Evolutionary conservation across 2,113 vertebrate species (phyloP).

Genomic region (Thunnus maccoyii): DNA sequence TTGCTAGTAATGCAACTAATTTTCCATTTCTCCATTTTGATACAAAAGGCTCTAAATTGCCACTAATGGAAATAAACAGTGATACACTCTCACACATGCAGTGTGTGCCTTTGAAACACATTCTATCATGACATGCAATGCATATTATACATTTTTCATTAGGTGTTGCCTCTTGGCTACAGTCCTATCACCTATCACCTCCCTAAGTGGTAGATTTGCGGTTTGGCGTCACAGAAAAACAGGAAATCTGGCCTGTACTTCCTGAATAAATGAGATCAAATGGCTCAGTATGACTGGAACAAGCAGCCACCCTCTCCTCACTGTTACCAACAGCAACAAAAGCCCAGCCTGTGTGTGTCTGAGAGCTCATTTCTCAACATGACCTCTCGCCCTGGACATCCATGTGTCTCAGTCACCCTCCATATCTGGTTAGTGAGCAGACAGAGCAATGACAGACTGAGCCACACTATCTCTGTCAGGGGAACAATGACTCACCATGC

Average conservation of each 20-base stretch:
- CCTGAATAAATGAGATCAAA: constrained; percentile 39
- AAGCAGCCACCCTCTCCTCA: neutral
- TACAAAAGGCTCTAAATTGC: neutral
- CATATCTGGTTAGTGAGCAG: constrained; percentile 56
- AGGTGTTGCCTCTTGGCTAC: neutral
- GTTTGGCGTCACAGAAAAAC: neutral
- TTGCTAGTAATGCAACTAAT: neutral
- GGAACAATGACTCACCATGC: constrained; percentile 56
- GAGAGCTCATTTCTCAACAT: constrained; percentile 23
- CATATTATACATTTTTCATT: neutral
- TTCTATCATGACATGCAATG: neutral
- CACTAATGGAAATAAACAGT: neutral
- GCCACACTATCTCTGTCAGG: constrained; percentile 44
- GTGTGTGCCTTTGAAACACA: neutral
- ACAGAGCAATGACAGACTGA: constrained; percentile 36
- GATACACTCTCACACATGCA: neutral
- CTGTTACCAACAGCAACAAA: constrained; percentile 33
- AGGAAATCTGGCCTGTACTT: constrained; percentile 42
- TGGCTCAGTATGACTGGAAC: neutral
- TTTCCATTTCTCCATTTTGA: neutral
- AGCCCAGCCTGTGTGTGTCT: neutral
- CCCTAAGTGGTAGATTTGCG: neutral
- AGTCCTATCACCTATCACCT: neutral
- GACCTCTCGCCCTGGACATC: constrained; percentile 35
- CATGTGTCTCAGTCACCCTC: constrained; percentile 47